These are phyloP conservation scores for Sterrhoptilus dennistouni DNA, from an alignment of 2,113 vertebrate species.

Conservation along the genomic window DNA sequence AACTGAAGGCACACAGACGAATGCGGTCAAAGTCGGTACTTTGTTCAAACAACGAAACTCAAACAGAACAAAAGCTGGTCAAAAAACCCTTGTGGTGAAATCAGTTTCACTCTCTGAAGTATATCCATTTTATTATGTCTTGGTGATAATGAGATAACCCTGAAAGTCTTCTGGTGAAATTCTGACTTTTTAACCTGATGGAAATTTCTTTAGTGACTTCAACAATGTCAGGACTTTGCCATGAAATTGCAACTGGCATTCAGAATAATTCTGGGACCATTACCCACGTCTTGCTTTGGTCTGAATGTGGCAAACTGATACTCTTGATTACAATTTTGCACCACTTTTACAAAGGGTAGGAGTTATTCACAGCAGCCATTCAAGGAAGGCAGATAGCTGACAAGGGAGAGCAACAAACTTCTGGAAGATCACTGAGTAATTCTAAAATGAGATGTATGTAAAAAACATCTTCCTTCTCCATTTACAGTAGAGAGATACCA, in stretches of 20 bases:
- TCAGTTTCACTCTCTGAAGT: neutral
- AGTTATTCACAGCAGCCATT: neutral
- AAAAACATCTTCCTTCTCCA: neutral
- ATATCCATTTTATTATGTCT: neutral
- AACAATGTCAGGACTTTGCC: neutral
- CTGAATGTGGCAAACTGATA: neutral
- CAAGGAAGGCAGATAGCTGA: neutral
- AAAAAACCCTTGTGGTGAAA: neutral
- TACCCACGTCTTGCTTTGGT: neutral
- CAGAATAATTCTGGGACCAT: neutral
- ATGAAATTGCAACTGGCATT: neutral
- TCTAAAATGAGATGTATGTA: neutral
- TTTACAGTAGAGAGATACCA: neutral
- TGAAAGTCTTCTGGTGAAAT: neutral
- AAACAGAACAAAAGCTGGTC: neutral
- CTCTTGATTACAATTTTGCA: neutral
- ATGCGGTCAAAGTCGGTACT: neutral
- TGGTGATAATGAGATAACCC: neutral
- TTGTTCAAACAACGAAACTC: neutral
- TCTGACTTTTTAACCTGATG: neutral
- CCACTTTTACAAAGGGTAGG: neutral
- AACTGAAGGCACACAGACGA: neutral
- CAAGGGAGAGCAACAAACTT: neutral
- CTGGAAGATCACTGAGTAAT: neutral
- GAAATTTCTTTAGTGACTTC: neutral